Evolutionary conservation across 2,113 vertebrate species (phyloP), one percentile per base, ranked within the genome.

Genomic region (Petrocephalus zakoni): DNA sequence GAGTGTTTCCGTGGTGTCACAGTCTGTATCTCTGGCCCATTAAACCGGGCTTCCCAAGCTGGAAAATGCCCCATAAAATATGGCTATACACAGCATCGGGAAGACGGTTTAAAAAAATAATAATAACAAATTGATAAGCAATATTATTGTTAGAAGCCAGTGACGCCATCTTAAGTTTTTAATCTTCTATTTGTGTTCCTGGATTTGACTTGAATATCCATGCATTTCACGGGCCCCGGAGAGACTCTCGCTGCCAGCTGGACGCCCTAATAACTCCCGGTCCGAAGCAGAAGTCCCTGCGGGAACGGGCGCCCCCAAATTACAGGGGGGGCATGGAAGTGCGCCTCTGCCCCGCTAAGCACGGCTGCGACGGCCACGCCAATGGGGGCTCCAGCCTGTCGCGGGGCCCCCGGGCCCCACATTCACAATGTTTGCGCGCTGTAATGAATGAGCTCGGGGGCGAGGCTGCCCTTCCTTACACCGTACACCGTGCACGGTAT

Each of bases 221-320:
- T 78, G 17, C 42, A 78, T 78, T 78, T 78, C 72, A 19, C 81
- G 37, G 46, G 37, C 7, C 17, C 37, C 37, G 49, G 49, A 83
- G 81, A 49, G 46, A 46, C 3, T 83, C 49, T 49, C 19, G 46
- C 81, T 88, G 87, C 87, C 68, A 88, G 51, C 87, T 55, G 87
- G 68, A 88, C 49, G 47, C 29, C 81, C 87, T 88, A 88, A 88
- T 88, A 78, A 88, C 81, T 81, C 87, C 49, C 46, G 47, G 29
- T 88, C 87, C 53, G 64, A 88, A 88, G 68, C 68, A 78, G 34
- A 87, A 88, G 87, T 88, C 68, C 49, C 68, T 22, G 68, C 47
- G 75, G n/a, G n/a, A n/a, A 72, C 87, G 46, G 49, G 46, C 10
- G 49, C 37, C 37, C 81, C 61, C 8, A 75, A 72, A 87, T 49